Evolutionary conservation across 2,797 vertebrate genomes (phyloP).

Genomic region (Parambassis ranga): DNA sequence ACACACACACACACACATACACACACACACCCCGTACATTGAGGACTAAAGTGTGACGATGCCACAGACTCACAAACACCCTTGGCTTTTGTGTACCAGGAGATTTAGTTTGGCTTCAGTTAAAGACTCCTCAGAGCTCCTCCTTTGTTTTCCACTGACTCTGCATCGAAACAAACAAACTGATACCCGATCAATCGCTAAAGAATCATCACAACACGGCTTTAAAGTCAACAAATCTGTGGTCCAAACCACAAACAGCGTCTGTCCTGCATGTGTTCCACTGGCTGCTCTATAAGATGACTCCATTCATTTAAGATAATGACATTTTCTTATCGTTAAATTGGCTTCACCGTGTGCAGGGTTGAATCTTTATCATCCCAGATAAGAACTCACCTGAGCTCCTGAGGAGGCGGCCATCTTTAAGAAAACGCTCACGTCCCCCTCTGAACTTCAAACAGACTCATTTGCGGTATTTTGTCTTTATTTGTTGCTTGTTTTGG

Average conservation of each 20-base stretch:
- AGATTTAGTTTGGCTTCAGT: conserved; percentile 12
- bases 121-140: neutral
- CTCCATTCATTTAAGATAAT: conserved; percentile 13
- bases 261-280: neutral
- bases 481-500: neutral
- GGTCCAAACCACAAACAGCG: neutral
- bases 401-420: neutral
- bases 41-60: conserved; percentile 28
- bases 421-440: conserved; percentile 2
- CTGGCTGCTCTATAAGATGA: neutral
- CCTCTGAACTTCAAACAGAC: neutral
- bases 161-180: neutral
- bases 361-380: neutral
- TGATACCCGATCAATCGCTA: neutral
- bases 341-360: neutral
- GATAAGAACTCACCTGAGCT: neutral
- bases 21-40: conserved; percentile 16
- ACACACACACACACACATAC: conserved; percentile 11
- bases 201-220: neutral
- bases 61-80: conserved; percentile 19
- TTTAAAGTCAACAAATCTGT: neutral
- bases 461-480: conserved; percentile 3
- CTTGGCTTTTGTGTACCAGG: conserved; percentile 6
- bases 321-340: conserved; percentile 22
- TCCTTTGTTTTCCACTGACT: conserved; percentile 3